Base-by-base conservation (phyloP, 2,113 vertebrate genomes). In the Mus pahari region DNA sequence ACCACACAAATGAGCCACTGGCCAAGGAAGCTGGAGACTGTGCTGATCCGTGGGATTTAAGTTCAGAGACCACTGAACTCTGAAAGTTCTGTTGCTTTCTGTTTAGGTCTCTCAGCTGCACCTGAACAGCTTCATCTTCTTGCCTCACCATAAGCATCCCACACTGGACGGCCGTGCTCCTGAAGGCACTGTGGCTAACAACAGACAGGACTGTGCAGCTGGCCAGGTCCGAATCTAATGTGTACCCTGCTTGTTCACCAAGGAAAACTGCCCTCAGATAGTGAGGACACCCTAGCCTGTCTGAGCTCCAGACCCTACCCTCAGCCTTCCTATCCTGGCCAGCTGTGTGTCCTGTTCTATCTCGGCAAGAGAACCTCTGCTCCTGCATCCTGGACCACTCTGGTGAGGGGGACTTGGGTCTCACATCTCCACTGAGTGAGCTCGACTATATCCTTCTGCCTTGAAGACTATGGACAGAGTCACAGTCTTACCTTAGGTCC, bases 31-130 rank as follows among this genome's bases (percentile, higher is more conserved):
- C 7, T 0, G 16, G 33, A 53, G 36, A 24, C 16, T 7, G 39
- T 2, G 19, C 33, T n/a, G 19, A 3, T 28, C 36, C 33, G 0
- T 6, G 3, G 17, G 14, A 24, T 26, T 16, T 0, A 0, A 1
- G 5, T 60, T 89, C 36, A 24, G 36, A 12, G 9, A 16, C 2
- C 58, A n/a, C 48, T 33, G 78, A 28, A 12, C 42, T 89, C 36
- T n/a, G n/a, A n/a, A n/a, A n/a, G n/a, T n/a, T n/a, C n/a, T n/a
- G n/a, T n/a, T n/a, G n/a, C n/a, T n/a, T n/a, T n/a, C n/a, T n/a
- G n/a, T n/a, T n/a, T n/a, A n/a, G 50, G 39, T 24, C 28, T 0
- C 26, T 39, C 33, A 3, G 42, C 92, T 10, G 19, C 0, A 10
- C 19, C n/a, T 24, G 12, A 7, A 64, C n/a, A 2, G 77, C 26